These are phyloP conservation scores for Hippocampus abdominalis DNA, from an alignment of 2,113 vertebrate species.

Conservation along the genomic window DNA sequence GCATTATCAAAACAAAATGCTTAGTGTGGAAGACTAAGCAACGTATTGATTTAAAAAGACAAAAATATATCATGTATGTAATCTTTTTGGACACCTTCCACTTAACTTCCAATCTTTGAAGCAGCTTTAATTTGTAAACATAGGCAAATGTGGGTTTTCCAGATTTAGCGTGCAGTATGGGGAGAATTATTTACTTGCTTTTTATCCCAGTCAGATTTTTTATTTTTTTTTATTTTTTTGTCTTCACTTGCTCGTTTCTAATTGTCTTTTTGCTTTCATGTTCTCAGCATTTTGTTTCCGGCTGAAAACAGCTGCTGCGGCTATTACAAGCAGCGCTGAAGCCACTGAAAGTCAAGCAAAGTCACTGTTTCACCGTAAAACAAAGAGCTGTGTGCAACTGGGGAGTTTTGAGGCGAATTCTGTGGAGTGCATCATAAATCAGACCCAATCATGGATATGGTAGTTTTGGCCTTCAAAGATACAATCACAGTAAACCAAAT, in stretches of 20 bases:
- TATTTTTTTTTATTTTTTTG: background rate
- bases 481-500: background rate
- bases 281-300: background rate
- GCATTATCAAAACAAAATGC: conserved; percentile 5
- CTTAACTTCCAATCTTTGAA: background rate
- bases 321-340: background rate
- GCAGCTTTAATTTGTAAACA: background rate
- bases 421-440: background rate
- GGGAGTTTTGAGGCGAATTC: background rate
- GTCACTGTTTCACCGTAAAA: background rate
- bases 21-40: background rate
- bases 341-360: background rate
- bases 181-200: background rate
- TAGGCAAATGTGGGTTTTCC: background rate
- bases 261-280: background rate
- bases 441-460: no score
- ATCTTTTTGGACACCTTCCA: no score
- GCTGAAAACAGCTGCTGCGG: background rate
- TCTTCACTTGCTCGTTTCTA: background rate
- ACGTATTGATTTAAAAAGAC: background rate
- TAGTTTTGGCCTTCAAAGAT: background rate
- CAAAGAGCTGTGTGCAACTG: background rate
- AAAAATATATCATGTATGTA: background rate
- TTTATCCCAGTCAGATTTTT: background rate
- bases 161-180: background rate